Evolutionary conservation across 2,888 invertebrate species (phyloP).

Genomic region (Meganola albula): DNA sequence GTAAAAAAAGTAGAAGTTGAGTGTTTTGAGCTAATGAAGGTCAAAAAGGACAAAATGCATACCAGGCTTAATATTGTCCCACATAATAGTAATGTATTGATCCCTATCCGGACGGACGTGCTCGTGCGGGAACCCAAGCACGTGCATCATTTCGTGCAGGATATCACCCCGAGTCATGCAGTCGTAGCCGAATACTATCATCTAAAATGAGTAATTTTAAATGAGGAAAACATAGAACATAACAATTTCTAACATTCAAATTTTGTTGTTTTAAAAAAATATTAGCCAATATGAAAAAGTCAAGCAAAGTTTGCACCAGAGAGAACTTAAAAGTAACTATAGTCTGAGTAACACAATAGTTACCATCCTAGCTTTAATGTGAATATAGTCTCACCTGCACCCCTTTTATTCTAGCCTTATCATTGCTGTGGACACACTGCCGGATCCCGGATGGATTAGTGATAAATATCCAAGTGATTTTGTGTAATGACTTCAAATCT

Average conservation of each 20-base stretch:
- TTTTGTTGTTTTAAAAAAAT: no score
- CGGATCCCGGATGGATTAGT: conserved; percentile 58
- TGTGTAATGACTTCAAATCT: conserved; percentile 45
- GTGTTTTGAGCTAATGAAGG: neutral
- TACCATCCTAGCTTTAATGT: no score
- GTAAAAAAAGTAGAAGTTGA: no score
- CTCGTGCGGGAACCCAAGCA: conserved; percentile 87
- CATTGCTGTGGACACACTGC: conserved; percentile 68
- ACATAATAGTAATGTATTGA: conserved; percentile 79
- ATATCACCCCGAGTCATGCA: conserved; percentile 82
- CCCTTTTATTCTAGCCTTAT: conserved; percentile 45
- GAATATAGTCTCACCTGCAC: conserved; percentile 56
- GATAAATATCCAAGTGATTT: conserved; percentile 61
- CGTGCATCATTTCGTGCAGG: conserved; percentile 88
- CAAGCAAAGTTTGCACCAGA: no score
- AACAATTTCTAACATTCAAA: no score
- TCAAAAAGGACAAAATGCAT: conserved; percentile 12
- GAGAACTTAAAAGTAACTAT: no score
- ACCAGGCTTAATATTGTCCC: conserved; percentile 83
- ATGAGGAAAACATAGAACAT: no score
- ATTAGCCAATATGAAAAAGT: no score
- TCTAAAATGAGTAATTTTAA: no score
- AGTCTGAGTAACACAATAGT: neutral
- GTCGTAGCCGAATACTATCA: conserved; percentile 63
- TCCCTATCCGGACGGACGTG: conserved; percentile 87